Evolutionary conservation across 2,113 vertebrate species (phyloP).

Genomic region (Podiceps cristatus): DNA sequence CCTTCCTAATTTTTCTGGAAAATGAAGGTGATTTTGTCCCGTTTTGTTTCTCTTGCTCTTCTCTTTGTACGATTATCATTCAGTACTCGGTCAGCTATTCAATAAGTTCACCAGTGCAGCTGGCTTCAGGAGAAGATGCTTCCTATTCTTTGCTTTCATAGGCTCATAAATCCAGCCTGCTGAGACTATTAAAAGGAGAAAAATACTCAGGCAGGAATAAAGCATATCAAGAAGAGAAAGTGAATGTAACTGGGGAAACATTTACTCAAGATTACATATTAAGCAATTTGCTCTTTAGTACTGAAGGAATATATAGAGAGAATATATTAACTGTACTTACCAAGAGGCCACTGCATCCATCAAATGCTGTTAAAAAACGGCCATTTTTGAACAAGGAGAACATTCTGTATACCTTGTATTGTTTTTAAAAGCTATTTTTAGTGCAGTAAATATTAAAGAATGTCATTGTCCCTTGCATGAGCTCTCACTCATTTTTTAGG

Average conservation of each 20-base stretch:
- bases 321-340: constrained; percentile 47
- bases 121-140: constrained; percentile 39
- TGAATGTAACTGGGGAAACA: constrained; percentile 40
- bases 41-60: background rate
- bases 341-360: constrained; percentile 11
- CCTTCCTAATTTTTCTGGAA: background rate
- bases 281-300: constrained; percentile 59
- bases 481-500: constrained; percentile 72
- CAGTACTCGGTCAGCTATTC: constrained; percentile 23
- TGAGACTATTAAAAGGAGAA: constrained; percentile 53
- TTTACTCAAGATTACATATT: constrained; percentile 67
- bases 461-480: constrained; percentile 49
- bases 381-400: constrained; percentile 10
- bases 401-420: background rate
- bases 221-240: constrained; percentile 47
- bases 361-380: constrained; percentile 9
- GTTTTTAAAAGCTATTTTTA: constrained; percentile 55
- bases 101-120: constrained; percentile 20
- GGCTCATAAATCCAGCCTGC: constrained; percentile 55
- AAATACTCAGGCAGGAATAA: constrained; percentile 52
- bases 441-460: constrained; percentile 58
- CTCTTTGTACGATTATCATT: background rate
- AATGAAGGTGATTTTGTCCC: constrained; percentile 4
- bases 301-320: constrained; percentile 16
- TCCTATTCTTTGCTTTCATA: constrained; percentile 49